Conservation (phyloP, 2,797 vertebrate species). For the Sebastes miniatus region DNA sequence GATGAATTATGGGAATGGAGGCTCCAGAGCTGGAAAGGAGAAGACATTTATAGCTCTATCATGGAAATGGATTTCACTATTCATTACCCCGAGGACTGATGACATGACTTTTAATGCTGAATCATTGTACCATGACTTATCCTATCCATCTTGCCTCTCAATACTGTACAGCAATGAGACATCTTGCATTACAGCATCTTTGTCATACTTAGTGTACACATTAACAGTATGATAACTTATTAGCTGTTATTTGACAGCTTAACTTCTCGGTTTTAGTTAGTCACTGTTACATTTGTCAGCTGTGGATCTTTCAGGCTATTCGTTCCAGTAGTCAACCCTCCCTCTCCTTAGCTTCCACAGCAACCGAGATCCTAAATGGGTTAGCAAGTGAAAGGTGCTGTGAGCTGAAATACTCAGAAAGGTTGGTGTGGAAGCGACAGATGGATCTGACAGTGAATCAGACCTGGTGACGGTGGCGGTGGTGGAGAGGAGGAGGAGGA, state of each 20-base stretch:
- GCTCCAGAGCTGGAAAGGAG: slow-evolving; percentile 74
- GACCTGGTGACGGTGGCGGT: neutral
- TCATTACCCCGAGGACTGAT: slow-evolving; percentile 81
- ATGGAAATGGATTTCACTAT: slow-evolving; percentile 85
- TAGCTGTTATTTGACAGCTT: slow-evolving; percentile 4
- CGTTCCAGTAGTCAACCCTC: neutral
- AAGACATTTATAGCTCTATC: slow-evolving; percentile 85
- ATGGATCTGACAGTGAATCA: slow-evolving; percentile 61
- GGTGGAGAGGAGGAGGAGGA: neutral
- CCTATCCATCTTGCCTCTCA: slow-evolving; percentile 52
- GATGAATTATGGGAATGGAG: slow-evolving; percentile 72
- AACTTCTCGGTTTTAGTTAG: neutral
- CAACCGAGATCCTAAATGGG: slow-evolving; percentile 3
- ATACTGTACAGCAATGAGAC: slow-evolving; percentile 7
- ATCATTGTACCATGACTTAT: slow-evolving; percentile 66
- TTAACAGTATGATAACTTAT: slow-evolving; percentile 5
- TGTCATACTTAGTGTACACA: slow-evolving; percentile 23
- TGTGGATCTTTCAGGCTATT: neutral
- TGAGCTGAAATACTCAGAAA: slow-evolving; percentile 28
- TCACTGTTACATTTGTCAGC: neutral
- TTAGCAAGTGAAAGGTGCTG: slow-evolving; percentile 14
- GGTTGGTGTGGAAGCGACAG: slow-evolving; percentile 38
- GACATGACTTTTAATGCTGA: slow-evolving; percentile 82
- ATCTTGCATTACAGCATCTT: slow-evolving; percentile 20
- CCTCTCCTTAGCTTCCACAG: neutral